Conservation (phyloP, 2,113 vertebrate species). For the Pachyramphus minor region DNA sequence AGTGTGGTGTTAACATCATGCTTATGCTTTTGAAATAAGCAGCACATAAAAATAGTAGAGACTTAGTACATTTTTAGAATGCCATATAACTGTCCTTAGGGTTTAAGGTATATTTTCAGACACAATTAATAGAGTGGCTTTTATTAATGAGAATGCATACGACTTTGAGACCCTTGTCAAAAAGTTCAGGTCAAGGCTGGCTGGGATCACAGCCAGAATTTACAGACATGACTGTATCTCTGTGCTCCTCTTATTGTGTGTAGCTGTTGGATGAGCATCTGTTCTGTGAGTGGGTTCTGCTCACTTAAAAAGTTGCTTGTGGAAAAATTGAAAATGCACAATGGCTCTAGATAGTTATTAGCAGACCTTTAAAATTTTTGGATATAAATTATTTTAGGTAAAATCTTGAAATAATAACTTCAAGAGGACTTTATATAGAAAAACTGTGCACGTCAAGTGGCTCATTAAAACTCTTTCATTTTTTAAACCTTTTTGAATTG, state of each 20-base stretch:
- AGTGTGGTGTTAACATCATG: neutral
- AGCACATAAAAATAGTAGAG: neutral
- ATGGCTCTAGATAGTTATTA: neutral
- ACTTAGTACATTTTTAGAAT: neutral
- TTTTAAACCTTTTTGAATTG: neutral
- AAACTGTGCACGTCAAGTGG: neutral
- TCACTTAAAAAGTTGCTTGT: neutral
- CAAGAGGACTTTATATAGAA: neutral
- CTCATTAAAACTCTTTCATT: neutral
- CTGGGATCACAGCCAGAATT: neutral
- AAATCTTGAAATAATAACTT: neutral
- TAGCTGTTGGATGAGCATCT: neutral
- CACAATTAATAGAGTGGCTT: neutral
- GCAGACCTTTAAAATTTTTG: neutral
- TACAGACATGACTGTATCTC: neutral
- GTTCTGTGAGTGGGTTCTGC: neutral
- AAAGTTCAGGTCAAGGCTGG: neutral
- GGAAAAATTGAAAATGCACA: neutral
- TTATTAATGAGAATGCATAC: neutral
- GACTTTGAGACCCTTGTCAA: neutral
- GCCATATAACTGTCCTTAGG: neutral
- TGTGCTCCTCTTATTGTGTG: rapidly evolving
- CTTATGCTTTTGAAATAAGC: neutral
- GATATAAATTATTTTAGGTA: neutral
- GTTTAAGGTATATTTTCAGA: neutral